Conservation (phyloP, 1,140 invertebrate genomes). For the Hypothenemus hampei region DNA sequence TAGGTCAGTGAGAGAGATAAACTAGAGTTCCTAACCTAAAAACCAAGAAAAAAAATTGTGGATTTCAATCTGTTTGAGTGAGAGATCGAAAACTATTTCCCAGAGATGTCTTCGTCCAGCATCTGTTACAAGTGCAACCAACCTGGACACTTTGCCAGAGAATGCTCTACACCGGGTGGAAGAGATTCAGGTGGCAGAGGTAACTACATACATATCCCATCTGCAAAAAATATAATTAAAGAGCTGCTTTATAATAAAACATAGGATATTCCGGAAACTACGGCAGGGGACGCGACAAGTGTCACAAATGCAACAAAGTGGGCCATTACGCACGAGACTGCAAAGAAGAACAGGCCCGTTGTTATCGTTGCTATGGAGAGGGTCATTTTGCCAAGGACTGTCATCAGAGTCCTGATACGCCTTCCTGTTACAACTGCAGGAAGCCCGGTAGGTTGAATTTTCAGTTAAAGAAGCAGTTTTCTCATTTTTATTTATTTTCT, state of each 20-base stretch:
- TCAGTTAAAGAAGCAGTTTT: background rate
- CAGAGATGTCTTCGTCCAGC: slow-evolving; percentile 60
- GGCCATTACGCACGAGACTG: slow-evolving; percentile 91
- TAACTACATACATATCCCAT: background rate
- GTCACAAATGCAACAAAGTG: slow-evolving; percentile 92
- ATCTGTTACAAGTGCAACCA: slow-evolving; percentile 89
- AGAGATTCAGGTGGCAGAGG: slow-evolving; percentile 49
- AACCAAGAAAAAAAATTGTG: too few species aligned
- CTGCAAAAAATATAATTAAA: background rate
- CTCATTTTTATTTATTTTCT: too few species aligned
- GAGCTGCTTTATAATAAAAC: too few species aligned
- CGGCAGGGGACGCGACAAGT: slow-evolving; percentile 68
- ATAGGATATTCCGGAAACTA: slow-evolving; percentile 51
- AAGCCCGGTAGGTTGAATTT: slow-evolving; percentile 57
- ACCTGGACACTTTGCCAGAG: slow-evolving; percentile 79
- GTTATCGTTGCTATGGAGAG: slow-evolving; percentile 78
- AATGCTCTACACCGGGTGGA: slow-evolving; percentile 67
- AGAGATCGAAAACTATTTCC: too few species aligned
- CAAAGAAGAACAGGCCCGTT: slow-evolving; percentile 78
- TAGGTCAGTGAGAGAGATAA: too few species aligned
- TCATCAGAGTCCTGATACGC: slow-evolving; percentile 70
- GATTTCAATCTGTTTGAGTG: too few species aligned
- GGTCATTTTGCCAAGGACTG: slow-evolving; percentile 90
- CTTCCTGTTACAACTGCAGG: slow-evolving; percentile 84
- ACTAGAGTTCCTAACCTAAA: too few species aligned